Percentiles rank a stretch among this genome's conserved stretches.
These are phyloP conservation scores for Proales similis DNA, from an alignment of 1,140 invertebrate genomes.

Conservation along the genomic window DNA sequence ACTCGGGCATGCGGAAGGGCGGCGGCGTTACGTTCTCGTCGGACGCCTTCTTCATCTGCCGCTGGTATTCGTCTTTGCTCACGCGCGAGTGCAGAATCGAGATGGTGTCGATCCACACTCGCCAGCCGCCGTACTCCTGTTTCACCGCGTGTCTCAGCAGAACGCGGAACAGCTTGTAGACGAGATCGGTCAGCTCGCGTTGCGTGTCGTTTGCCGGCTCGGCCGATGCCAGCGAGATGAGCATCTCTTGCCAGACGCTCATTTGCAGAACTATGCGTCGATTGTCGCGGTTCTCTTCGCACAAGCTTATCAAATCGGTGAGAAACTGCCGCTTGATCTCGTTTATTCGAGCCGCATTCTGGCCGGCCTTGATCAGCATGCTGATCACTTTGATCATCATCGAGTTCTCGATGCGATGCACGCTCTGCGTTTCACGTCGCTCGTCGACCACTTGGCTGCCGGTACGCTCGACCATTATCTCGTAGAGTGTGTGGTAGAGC, in stretches of 20 bases:
- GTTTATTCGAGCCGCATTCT: constrained; percentile 77
- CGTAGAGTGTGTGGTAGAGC: constrained; percentile 97
- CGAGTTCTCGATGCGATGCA: constrained; percentile 89
- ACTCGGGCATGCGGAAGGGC: constrained; percentile 63
- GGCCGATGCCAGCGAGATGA: constrained; percentile 95
- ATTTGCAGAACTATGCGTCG: constrained; percentile 87
- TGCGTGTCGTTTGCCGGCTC: constrained; percentile 46
- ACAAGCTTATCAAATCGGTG: constrained; percentile 17
- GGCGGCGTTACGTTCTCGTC: constrained; percentile 25
- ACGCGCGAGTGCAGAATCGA: constrained; percentile 98
- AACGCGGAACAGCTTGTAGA: constrained; percentile 92
- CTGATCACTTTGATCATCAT: constrained; percentile 82
- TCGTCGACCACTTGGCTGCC: constrained; percentile 84
- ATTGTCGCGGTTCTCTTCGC: constrained; percentile 28
- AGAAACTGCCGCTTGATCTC: constrained; percentile 88
- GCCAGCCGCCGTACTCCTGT: constrained; percentile 98
- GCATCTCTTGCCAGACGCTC: constrained; percentile 99
- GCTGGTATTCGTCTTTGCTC: constrained; percentile 24
- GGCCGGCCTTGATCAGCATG: constrained; percentile 86
- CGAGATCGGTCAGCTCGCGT: constrained; percentile 86
- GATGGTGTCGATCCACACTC: constrained; percentile 98
- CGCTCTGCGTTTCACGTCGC: constrained; percentile 84
- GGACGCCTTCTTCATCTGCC: constrained; percentile 22
- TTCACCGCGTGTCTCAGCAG: constrained; percentile 96
- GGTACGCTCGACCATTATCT: constrained; percentile 93